A percentile compares a stretch with the other conserved stretches of the same genome.
phyloP scores from a whole-genome alignment of 2,113 vertebrate species.

The Oncorhynchus clarkii region DNA sequence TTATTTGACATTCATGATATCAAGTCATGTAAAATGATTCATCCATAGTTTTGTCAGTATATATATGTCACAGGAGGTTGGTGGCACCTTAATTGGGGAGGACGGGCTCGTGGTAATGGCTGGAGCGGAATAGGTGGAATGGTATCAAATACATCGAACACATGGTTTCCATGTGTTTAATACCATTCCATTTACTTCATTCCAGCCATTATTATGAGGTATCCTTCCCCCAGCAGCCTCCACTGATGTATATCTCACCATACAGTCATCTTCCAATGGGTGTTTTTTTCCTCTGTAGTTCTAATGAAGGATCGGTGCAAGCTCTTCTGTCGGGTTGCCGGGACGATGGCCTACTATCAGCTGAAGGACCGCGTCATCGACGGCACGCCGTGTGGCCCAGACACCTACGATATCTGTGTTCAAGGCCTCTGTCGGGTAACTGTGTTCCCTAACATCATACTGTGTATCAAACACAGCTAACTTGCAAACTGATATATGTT shows the following conservation, averaged over 20 bases:
- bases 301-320: constrained; percentile 97
- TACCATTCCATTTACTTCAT: too few relatives aligned
- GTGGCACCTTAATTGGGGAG: too few relatives aligned
- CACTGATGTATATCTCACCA: too few relatives aligned
- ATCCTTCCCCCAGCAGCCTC: too few relatives aligned
- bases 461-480: neutral
- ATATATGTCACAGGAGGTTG: too few relatives aligned
- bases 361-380: constrained; percentile 91
- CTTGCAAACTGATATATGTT: neutral
- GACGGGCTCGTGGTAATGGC: too few relatives aligned
- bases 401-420: constrained; percentile 94
- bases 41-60: too few relatives aligned
- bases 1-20: neutral
- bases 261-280: neutral
- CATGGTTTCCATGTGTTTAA: too few relatives aligned
- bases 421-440: constrained; percentile 96
- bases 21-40: neutral
- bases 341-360: constrained; percentile 91
- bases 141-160: too few relatives aligned
- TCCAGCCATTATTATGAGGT: too few relatives aligned
- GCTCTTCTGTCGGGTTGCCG: constrained; percentile 93
- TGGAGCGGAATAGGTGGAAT: too few relatives aligned
- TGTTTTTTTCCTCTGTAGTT: constrained; percentile 68
- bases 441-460: neutral
- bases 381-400: constrained; percentile 89